A percentile compares a stretch with the other conserved stretches of the same genome.
phyloP scores from a whole-genome alignment of 2,797 vertebrate genomes.

The Helarctos malayanus region DNA sequence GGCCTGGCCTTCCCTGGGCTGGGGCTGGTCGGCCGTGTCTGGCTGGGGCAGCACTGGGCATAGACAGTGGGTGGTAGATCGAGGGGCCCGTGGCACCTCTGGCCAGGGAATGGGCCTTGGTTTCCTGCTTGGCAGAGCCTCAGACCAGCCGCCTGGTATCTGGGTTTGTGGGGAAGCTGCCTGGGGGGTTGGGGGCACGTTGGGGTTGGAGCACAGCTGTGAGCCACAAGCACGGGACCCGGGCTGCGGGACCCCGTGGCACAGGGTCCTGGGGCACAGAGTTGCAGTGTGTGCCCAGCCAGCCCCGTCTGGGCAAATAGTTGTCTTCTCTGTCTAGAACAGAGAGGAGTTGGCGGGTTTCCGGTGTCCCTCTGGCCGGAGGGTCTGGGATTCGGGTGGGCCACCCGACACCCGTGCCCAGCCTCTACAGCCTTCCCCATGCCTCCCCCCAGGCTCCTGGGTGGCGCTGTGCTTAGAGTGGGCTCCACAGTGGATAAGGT shows the following conservation, averaged over 20 bases:
- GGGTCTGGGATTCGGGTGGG: not conserved
- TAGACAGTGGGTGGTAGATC: not conserved
- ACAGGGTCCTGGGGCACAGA: not conserved
- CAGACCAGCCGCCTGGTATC: not conserved
- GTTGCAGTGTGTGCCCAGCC: not conserved
- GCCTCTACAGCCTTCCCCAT: not conserved
- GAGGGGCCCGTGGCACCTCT: not conserved
- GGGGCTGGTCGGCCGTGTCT: not conserved
- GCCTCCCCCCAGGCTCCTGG: not conserved
- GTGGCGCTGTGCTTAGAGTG: not conserved
- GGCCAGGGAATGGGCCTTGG: not conserved
- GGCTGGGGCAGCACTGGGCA: fast-evolving
- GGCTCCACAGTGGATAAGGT: too few relatives aligned
- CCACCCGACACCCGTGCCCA: fast-evolving
- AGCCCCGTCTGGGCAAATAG: not conserved
- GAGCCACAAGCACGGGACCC: not conserved
- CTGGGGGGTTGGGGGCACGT: not conserved
- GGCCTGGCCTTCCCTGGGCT: not conserved
- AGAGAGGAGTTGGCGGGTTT: not conserved
- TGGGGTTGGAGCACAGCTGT: not conserved
- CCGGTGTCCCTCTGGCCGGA: not conserved
- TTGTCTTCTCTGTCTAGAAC: not conserved
- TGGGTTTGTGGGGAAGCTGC: not conserved
- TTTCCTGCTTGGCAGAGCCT: constrained; percentile 53
- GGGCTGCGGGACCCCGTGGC: not conserved